These are phyloP conservation scores for Crocuta crocuta DNA, from an alignment of 2,113 vertebrate genomes.

Conservation along the genomic window DNA sequence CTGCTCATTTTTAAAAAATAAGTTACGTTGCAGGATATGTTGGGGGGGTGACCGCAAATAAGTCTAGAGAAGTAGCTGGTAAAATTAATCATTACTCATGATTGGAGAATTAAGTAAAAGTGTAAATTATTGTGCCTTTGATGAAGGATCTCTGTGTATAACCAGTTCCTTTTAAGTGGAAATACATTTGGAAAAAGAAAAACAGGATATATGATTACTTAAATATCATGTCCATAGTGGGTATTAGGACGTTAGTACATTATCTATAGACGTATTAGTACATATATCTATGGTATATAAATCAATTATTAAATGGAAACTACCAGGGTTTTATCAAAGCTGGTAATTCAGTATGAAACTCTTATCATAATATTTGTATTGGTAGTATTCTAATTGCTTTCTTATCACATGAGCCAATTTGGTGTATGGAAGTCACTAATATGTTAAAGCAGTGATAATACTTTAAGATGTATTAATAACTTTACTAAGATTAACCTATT, in stretches of 20 bases:
- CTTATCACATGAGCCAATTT: constrained; percentile 84
- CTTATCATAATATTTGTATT: constrained; percentile 81
- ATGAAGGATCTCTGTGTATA: constrained; percentile 7
- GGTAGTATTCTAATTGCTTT: constrained; percentile 83
- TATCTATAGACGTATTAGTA: no score
- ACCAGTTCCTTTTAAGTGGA: constrained; percentile 15
- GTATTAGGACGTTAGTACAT: not conserved
- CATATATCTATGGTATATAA: constrained; percentile 35
- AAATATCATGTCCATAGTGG: not conserved
- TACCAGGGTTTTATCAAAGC: constrained; percentile 81
- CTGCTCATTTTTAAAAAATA: not conserved
- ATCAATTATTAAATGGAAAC: constrained; percentile 73
- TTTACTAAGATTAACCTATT: constrained; percentile 77
- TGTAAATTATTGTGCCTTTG: not conserved
- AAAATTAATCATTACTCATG: not conserved
- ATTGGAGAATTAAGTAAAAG: not conserved
- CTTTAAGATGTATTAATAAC: constrained; percentile 82
- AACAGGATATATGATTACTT: constrained; percentile 33
- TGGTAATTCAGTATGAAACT: constrained; percentile 77
- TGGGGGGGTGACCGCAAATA: not conserved
- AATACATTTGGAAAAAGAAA: constrained; percentile 19
- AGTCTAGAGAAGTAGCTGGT: not conserved
- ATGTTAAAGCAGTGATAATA: constrained; percentile 79
- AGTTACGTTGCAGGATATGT: not conserved
- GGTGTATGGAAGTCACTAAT: constrained; percentile 71